Evolutionary conservation across 2,888 invertebrate genomes (phyloP), one percentile per base, ranked within the genome.

Genomic region (Sarcophaga subvicina): DNA sequence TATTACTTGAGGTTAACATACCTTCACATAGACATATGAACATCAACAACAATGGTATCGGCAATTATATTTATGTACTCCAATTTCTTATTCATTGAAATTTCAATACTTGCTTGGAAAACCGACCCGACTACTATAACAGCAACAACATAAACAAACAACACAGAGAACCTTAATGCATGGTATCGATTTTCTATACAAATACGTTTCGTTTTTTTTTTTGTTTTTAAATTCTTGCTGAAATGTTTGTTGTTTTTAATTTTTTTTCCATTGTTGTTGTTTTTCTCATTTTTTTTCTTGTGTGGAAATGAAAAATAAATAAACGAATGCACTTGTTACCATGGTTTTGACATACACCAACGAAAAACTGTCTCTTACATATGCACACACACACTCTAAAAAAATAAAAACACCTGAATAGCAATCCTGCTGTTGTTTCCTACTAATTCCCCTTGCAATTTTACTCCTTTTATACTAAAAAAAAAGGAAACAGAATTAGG

Each of bases 121-220:
- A 27, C 69, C 37, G 37, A 37, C 8, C 37, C 37, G 37, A 37
- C 37, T 37, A 10, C 37, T 37, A 37, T 37, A 77, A 71, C 47
- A 72, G 62, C 25, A 45, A 64, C 20, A 72, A 67, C 64, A 59
- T 66, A n/a, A 62, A 67, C 12, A 80, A 20, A 11, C 69, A 64
- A 22, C 60, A 72, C 22, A 72, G 54, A 75, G n/a, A 73, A 66
- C 80, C 72, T 72, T 76, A 37, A 77, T 78, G 67, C 59, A 17
- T 60, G 27, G 37, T 80, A 86, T 86, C 86, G 86, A 86, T 86
- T 86, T 86, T 83, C 75, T 82, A 71, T 22, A 71, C 64, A 77
- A 83, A 54, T 17, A 54, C 12, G 5, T 54, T 54, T 54, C 3
- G 12, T 54, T 54, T 49, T 47, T 70, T 70, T 22, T 6, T 49